Percentiles rank a stretch among this genome's conserved stretches.
phyloP scores from a whole-genome alignment of 2,113 vertebrate species.

The Emydura subglobosa region DNA sequence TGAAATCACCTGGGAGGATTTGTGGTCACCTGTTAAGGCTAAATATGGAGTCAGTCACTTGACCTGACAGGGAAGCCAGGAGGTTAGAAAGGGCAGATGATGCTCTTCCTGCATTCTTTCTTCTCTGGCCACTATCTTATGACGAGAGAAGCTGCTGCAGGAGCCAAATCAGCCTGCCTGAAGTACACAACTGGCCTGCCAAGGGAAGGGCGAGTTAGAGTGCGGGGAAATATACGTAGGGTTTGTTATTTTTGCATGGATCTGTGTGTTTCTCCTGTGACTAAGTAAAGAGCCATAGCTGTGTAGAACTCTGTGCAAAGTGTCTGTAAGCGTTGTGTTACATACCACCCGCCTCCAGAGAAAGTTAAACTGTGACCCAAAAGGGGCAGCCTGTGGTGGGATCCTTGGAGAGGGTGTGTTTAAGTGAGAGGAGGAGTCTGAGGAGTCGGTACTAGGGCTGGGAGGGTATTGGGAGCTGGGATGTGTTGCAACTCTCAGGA shows the following conservation, averaged over 20 bases:
- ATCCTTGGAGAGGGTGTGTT: too few relatives aligned
- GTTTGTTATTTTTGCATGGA: background rate
- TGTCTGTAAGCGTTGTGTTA: background rate
- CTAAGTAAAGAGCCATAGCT: background rate
- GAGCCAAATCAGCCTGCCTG: background rate
- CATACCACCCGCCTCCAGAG: too few relatives aligned
- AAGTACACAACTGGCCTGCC: background rate
- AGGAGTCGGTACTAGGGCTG: too few relatives aligned
- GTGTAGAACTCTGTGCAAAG: background rate
- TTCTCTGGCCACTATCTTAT: background rate
- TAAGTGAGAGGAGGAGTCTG: too few relatives aligned
- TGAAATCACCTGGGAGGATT: background rate
- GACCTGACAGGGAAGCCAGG: background rate
- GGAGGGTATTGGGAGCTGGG: too few relatives aligned
- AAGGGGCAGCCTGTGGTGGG: too few relatives aligned
- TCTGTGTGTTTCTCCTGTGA: background rate
- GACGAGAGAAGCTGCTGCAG: background rate
- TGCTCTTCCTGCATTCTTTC: background rate
- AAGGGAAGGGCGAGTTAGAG: background rate
- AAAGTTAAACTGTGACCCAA: too few relatives aligned
- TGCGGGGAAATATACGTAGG: background rate
- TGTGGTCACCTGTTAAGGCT: background rate
- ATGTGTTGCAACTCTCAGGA: too few relatives aligned
- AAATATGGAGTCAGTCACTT: background rate
- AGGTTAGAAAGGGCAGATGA: background rate